Evolutionary conservation across 2,113 vertebrate genomes (phyloP).

Genomic region (Burhinus oedicnemus): DNA sequence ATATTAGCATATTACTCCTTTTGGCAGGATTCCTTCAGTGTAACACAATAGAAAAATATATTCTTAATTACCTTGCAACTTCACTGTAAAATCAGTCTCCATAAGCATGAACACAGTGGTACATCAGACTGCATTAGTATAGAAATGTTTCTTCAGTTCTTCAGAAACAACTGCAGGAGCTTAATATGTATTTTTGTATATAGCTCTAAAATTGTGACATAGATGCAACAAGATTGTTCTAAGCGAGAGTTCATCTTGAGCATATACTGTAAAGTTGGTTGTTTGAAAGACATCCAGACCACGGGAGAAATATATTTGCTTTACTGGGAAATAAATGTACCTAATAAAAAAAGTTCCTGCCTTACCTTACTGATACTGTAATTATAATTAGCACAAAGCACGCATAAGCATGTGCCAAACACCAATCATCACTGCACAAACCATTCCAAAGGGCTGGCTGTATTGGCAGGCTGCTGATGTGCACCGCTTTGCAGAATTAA

Average conservation of each 20-base stretch:
- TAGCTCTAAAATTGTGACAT: neutral
- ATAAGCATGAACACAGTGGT: neutral
- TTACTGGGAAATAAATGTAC: constrained; percentile 17
- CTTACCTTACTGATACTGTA: constrained; percentile 33
- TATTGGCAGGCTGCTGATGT: constrained; percentile 30
- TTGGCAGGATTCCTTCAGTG: neutral
- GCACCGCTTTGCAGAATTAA: constrained; percentile 55
- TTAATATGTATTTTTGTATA: neutral
- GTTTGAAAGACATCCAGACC: constrained; percentile 27
- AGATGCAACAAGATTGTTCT: neutral
- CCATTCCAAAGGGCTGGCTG: neutral
- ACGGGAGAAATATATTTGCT: neutral
- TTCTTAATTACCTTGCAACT: neutral
- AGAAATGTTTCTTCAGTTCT: neutral
- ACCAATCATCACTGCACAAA: neutral
- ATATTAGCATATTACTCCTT: neutral
- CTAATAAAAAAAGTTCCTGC: constrained; percentile 23
- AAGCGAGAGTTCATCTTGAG: neutral
- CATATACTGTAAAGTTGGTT: neutral
- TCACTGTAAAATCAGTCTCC: neutral
- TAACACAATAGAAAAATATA: neutral
- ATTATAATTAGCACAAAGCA: constrained; percentile 62
- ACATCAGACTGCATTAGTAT: neutral
- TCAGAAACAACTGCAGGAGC: neutral
- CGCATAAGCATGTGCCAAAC: constrained; percentile 30